Evolutionary conservation across 2,888 invertebrate genomes (phyloP).

Genomic region (Sarcophaga carnaria): DNA sequence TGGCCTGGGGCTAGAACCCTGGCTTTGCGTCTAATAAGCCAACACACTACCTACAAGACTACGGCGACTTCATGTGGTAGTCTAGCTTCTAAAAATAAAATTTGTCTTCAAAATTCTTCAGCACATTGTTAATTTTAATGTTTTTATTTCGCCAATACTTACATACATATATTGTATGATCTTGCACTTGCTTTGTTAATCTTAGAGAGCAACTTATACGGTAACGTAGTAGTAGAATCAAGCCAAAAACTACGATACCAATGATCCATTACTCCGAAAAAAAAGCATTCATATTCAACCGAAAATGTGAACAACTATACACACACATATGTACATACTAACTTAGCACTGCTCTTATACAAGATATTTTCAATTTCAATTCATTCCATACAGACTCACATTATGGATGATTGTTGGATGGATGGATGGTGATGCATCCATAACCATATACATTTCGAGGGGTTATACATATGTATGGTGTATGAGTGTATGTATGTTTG

Average conservation of each 20-base stretch:
- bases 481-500: background rate
- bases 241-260: constrained; percentile 24
- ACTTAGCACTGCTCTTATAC: background rate
- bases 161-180: constrained; percentile 20
- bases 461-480: background rate
- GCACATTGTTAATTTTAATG: background rate
- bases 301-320: background rate
- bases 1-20: too few relatives aligned
- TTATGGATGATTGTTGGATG: background rate
- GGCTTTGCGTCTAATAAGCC: too few relatives aligned
- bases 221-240: background rate
- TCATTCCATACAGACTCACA: background rate
- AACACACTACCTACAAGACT: too few relatives aligned
- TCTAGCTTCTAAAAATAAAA: too few relatives aligned
- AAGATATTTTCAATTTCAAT: constrained; percentile 14
- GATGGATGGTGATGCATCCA: constrained; percentile 35
- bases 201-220: constrained; percentile 45
- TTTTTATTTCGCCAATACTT: constrained; percentile 15
- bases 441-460: constrained; percentile 11
- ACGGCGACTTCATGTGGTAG: too few relatives aligned
- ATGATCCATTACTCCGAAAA: constrained; percentile 68
- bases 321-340: constrained; percentile 3
- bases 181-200: constrained; percentile 60
- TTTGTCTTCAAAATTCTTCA: background rate
- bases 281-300: constrained; percentile 35